These are phyloP conservation scores for Plutella xylostella DNA, from an alignment of 2,888 invertebrate genomes.

Conservation along the genomic window DNA sequence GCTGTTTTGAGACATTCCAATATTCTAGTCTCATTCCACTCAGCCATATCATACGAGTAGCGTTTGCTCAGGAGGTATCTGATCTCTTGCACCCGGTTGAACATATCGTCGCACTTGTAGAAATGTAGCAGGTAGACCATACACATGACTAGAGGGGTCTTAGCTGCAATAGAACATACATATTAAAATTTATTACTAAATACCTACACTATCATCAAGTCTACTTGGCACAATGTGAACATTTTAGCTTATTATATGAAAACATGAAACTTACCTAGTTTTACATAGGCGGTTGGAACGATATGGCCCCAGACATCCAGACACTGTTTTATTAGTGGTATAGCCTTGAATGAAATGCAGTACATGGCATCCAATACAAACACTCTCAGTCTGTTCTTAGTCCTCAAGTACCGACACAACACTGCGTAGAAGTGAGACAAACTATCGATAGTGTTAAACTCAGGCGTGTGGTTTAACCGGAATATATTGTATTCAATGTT, in stretches of 20 bases:
- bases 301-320: conserved; percentile 52
- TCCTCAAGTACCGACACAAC: conserved; percentile 41
- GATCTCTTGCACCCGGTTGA: conserved; percentile 34
- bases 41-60: conserved; percentile 43
- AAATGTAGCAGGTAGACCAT: conserved; percentile 55
- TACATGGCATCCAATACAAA: conserved; percentile 62
- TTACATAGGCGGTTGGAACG: conserved; percentile 46
- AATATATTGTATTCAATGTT: conserved; percentile 49
- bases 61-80: conserved; percentile 35
- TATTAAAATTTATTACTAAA: neutral
- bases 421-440: conserved; percentile 54
- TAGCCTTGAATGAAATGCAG: conserved; percentile 48
- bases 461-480: conserved; percentile 41
- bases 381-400: conserved; percentile 37
- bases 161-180: conserved; percentile 34
- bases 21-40: conserved; percentile 52
- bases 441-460: conserved; percentile 43
- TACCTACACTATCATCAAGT: too few relatives aligned
- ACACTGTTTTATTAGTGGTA: conserved; percentile 47
- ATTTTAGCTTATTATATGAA: conserved; percentile 1
- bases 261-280: conserved; percentile 35
- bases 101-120: conserved; percentile 48
- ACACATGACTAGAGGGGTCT: conserved; percentile 45
- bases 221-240: neutral
- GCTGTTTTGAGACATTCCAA: conserved; percentile 41